Conservation (phyloP, 2,888 invertebrate species). For the Celastrina argiolus region DNA sequence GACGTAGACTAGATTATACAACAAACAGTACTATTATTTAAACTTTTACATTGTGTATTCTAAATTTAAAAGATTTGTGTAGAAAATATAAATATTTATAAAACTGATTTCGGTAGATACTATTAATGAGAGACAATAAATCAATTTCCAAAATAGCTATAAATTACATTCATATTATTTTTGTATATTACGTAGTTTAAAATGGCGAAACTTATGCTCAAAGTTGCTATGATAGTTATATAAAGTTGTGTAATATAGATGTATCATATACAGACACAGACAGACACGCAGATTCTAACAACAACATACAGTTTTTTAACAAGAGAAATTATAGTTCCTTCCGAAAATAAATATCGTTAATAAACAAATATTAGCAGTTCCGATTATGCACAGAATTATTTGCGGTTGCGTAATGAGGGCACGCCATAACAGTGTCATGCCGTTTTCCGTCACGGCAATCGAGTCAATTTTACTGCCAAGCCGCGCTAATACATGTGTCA, state of each 20-base stretch:
- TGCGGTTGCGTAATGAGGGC: too few species aligned
- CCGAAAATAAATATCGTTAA: too few species aligned
- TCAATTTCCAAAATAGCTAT: background rate
- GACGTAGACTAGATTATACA: slow-evolving; percentile 30
- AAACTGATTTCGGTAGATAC: background rate
- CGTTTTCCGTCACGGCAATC: too few species aligned
- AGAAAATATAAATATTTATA: background rate
- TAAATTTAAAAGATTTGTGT: background rate
- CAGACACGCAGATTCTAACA: slow-evolving; percentile 29
- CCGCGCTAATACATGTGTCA: too few species aligned
- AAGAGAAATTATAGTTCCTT: too few species aligned
- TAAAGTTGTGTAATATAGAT: slow-evolving; percentile 32
- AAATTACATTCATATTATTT: slow-evolving; percentile 14
- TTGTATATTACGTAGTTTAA: slow-evolving; percentile 17
- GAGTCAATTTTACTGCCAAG: too few species aligned
- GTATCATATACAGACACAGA: slow-evolving; percentile 31
- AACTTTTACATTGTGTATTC: background rate
- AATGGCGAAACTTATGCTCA: slow-evolving; percentile 54
- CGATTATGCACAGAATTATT: too few species aligned
- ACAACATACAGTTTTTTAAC: background rate
- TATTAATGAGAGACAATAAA: background rate
- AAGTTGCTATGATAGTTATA: slow-evolving; percentile 40
- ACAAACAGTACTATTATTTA: background rate
- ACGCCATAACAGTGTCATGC: too few species aligned
- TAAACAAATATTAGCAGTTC: too few species aligned